Conservation (phyloP, 2,888 invertebrate genomes). For the Colletes collaris region DNA sequence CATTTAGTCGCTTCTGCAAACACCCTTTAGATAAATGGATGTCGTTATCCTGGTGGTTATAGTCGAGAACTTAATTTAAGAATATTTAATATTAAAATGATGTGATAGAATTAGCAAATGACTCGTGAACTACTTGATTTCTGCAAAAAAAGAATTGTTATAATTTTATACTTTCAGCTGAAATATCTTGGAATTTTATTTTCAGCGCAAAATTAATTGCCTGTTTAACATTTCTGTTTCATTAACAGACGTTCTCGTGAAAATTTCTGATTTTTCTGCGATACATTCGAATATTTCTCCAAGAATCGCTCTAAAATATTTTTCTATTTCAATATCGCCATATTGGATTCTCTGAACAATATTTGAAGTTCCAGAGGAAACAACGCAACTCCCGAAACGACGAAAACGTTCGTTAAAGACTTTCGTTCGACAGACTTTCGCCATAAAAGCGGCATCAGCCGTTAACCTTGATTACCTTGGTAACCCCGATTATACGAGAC, state of each 20-base stretch:
- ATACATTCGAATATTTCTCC: slow-evolving; percentile 36
- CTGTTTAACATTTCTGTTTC: not conserved
- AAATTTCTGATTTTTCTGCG: slow-evolving; percentile 11
- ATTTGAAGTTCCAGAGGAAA: too few species aligned
- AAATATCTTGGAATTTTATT: not conserved
- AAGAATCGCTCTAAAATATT: not conserved
- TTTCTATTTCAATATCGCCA: too few species aligned
- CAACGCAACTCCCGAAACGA: too few species aligned
- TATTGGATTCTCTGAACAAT: too few species aligned
- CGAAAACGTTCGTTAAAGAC: not conserved
- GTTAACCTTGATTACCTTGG: slow-evolving; percentile 18
- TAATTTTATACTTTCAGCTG: too few species aligned
- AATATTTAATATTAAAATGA: not conserved
- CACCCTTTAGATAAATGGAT: slow-evolving; percentile 10
- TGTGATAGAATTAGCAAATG: too few species aligned
- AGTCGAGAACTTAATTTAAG: not conserved
- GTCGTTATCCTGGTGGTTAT: not conserved
- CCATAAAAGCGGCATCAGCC: slow-evolving; percentile 5
- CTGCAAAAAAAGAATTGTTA: too few species aligned
- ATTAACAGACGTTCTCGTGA: not conserved
- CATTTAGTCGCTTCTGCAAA: slow-evolving; percentile 25
- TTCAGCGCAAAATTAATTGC: not conserved
- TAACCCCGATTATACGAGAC: slow-evolving; percentile 35
- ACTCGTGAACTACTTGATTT: too few species aligned
- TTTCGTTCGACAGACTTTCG: not conserved